phyloP scores from a whole-genome alignment of 2,113 vertebrate genomes.

The Potamarius usumacintae region DNA sequence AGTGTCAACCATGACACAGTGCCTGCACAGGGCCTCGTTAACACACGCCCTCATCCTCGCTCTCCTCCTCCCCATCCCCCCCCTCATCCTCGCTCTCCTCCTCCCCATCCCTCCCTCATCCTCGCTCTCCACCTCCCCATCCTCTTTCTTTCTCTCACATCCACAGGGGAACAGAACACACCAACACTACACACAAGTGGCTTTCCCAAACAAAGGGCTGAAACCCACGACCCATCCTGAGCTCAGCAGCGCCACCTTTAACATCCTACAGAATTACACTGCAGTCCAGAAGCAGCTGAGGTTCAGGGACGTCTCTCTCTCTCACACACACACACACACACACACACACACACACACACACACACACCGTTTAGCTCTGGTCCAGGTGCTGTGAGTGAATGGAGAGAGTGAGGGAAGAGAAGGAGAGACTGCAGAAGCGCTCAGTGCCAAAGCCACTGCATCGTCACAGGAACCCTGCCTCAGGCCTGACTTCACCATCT shows the following conservation, averaged over 20 bases:
- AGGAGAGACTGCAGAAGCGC: constrained; percentile 14
- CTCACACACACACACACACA: too few relatives aligned
- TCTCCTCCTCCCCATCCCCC: background rate
- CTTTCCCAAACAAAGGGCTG: constrained; percentile 1
- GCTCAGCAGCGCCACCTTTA: background rate
- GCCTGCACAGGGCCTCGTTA: constrained; percentile 68
- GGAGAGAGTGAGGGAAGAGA: background rate
- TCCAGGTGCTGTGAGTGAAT: background rate
- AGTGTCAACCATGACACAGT: constrained; percentile 74
- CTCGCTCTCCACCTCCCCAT: background rate
- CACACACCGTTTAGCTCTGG: background rate
- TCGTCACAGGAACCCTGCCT: background rate
- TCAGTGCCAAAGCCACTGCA: background rate
- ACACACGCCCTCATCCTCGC: constrained; percentile 38
- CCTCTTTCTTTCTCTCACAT: background rate
- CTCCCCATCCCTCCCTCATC: background rate
- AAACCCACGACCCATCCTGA: background rate
- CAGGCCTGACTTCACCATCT: background rate
- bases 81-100: background rate
- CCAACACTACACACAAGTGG: constrained; percentile 5
- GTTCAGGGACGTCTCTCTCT: too few relatives aligned
- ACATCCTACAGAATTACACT: background rate
- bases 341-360: too few relatives aligned
- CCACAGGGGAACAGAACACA: constrained; percentile 21
- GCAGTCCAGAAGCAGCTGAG: background rate